Evolutionary conservation across 1,140 invertebrate species (phyloP).

Genomic region (Lucilia sericata): DNA sequence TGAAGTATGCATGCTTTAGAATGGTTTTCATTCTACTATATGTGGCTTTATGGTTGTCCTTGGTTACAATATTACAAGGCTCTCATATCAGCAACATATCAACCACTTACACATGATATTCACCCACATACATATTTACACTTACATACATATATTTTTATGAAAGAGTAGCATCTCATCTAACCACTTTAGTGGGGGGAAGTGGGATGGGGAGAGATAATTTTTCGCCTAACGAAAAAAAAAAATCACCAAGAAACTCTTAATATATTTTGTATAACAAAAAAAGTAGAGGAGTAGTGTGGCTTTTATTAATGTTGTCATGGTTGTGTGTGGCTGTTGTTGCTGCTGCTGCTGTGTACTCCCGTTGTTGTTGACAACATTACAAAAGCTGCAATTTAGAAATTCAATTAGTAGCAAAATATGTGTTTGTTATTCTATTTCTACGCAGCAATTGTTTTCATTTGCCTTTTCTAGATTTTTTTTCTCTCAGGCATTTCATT

Average conservation of each 20-base stretch:
- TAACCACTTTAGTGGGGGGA: background rate
- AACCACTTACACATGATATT: constrained; percentile 16
- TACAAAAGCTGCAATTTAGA: constrained; percentile 5
- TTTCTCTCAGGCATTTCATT: too few species aligned
- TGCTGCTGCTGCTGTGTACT: background rate
- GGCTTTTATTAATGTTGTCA: background rate
- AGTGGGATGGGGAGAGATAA: too few species aligned
- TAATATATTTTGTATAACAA: background rate
- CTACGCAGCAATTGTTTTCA: background rate
- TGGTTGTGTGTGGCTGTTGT: background rate
- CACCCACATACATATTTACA: background rate
- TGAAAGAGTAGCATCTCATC: background rate
- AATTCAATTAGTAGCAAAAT: constrained; percentile 29
- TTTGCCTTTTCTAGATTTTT: background rate
- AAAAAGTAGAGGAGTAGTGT: too few species aligned
- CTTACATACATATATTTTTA: background rate
- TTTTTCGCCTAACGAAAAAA: background rate
- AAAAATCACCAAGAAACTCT: background rate
- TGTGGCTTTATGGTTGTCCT: constrained; percentile 28
- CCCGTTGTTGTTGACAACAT: constrained; percentile 13
- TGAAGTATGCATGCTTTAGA: background rate
- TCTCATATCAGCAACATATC: constrained; percentile 18
- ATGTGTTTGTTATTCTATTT: constrained; percentile 12
- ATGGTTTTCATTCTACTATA: background rate
- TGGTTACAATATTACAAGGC: constrained; percentile 26